phyloP scores from a whole-genome alignment of 2,113 vertebrate genomes.

The Nothobranchius kuhntae region DNA sequence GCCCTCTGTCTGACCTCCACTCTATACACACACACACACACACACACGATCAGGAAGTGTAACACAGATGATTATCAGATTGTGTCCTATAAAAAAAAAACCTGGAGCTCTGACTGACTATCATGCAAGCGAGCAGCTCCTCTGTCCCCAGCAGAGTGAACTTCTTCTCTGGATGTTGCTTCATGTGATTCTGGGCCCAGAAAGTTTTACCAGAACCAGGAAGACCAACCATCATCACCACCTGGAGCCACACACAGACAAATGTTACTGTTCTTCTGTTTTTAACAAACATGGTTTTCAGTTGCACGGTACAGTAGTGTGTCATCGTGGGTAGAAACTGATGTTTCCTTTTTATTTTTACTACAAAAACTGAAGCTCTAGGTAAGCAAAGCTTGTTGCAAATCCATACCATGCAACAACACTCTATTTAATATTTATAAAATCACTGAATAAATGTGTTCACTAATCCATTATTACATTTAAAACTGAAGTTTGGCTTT shows the following conservation, averaged over 20 bases:
- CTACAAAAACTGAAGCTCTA: too few relatives aligned
- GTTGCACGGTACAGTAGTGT: too few relatives aligned
- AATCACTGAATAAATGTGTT: background rate
- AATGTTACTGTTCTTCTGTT: background rate
- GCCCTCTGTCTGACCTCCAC: slow-evolving; percentile 73
- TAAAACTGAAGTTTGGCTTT: too few relatives aligned
- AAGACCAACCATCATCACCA: slow-evolving; percentile 88
- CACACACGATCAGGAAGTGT: slow-evolving; percentile 4
- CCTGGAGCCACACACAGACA: slow-evolving; percentile 55
- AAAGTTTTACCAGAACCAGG: slow-evolving; percentile 89
- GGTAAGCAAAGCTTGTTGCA: too few relatives aligned
- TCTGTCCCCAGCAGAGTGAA: slow-evolving; percentile 85
- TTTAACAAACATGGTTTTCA: too few relatives aligned
- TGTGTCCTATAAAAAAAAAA: slow-evolving; percentile 3
- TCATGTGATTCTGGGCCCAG: slow-evolving; percentile 82
- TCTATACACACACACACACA: slow-evolving; percentile 39
- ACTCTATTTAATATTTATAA: too few relatives aligned
- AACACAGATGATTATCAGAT: background rate
- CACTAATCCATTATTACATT: too few relatives aligned
- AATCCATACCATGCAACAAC: too few relatives aligned
- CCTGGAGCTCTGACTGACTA: slow-evolving; percentile 70
- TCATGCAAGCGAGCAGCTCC: slow-evolving; percentile 83
- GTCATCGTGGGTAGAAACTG: too few relatives aligned
- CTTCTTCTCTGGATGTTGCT: slow-evolving; percentile 82
- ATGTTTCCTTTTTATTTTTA: too few relatives aligned